A percentile compares a stretch with the other conserved stretches of the same genome.
Evolutionary conservation across 2,888 invertebrate genomes (phyloP).

Genomic region (Spicauda simplicius): DNA sequence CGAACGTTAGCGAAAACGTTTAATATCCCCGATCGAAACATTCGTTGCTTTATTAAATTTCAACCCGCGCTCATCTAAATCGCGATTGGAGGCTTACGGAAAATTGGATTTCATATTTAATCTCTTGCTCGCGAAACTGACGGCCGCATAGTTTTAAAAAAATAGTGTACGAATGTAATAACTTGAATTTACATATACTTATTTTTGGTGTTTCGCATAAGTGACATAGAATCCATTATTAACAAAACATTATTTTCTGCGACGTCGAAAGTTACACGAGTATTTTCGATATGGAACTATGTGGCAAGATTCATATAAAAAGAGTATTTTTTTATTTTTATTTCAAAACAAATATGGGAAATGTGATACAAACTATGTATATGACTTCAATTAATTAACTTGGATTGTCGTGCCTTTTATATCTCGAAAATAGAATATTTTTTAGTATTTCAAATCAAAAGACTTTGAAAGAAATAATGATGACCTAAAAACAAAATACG

Average conservation of each 20-base stretch:
- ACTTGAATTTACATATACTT: background rate
- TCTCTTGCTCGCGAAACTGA: constrained; percentile 41
- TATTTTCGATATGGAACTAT: too few relatives aligned
- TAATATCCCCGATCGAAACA: constrained; percentile 49
- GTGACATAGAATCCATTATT: background rate
- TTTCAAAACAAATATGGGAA: too few relatives aligned
- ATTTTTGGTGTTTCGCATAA: background rate
- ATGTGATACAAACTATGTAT: too few relatives aligned
- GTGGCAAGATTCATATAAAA: too few relatives aligned
- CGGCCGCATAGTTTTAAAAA: constrained; percentile 28
- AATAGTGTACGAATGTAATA: constrained; percentile 2
- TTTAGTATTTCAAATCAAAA: too few relatives aligned
- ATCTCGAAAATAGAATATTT: too few relatives aligned
- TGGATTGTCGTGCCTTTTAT: too few relatives aligned
- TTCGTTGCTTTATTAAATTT: constrained; percentile 51
- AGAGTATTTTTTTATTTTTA: too few relatives aligned
- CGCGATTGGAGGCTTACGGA: constrained; percentile 46
- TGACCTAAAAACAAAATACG: background rate
- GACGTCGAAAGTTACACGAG: too few relatives aligned
- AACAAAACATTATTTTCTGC: too few relatives aligned
- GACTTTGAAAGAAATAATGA: too few relatives aligned
- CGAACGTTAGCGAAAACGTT: constrained; percentile 50
- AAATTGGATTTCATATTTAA: constrained; percentile 54
- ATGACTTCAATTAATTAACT: too few relatives aligned
- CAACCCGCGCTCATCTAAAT: constrained; percentile 45